Evolutionary conservation across 2,113 vertebrate species (phyloP), one percentile per base, ranked within the genome.

Genomic region (Pheucticus melanocephalus): DNA sequence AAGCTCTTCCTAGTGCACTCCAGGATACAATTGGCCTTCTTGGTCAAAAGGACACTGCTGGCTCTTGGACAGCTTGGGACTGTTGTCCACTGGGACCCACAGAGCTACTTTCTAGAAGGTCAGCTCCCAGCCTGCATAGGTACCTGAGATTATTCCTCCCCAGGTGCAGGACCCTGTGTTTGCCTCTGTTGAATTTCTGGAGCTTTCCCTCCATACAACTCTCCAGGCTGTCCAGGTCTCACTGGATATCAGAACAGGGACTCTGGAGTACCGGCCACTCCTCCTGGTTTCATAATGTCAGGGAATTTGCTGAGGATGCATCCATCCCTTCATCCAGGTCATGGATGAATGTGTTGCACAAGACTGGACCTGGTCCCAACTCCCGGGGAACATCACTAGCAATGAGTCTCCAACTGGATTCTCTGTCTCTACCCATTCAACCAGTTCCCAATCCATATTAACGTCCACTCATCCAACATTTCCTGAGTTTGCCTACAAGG

Each of bases 81-180:
- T 53, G 15, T 9, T 73, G 9, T 59, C 19, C 12, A 3, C 19
- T 31, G 33, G 42, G 50, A 80, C 17, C 14, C 0, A 0, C 28
- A 47, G 30, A 79, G 9, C 20, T 70, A 48, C 22, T 45, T 83
- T 27, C 21, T 37, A 72, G 15, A 12, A 65, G 27, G 37, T 50
- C 11, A 23, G 12, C 22, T 21, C 51, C 17, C 66, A 71, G 57
- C 9, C 35, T 44, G 22, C 56, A 3, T 19, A 24, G 27, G 27
- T 50, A 10, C 15, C 19, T 57, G 35, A 8, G 19, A 18, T 66
- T 65, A 28, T 39, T 44, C 19, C 31, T 51, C 9, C 3, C 9
- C 40, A 40, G 8, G 11, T 54, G n/a, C 40, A n/a, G 40, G 28
- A 47, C 28, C 12, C 22, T 64, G 25, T 5, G 27, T 37, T 27